Evolutionary conservation across 1,140 invertebrate species (phyloP), one percentile per base, ranked within the genome.

Genomic region (Periplaneta americana): DNA sequence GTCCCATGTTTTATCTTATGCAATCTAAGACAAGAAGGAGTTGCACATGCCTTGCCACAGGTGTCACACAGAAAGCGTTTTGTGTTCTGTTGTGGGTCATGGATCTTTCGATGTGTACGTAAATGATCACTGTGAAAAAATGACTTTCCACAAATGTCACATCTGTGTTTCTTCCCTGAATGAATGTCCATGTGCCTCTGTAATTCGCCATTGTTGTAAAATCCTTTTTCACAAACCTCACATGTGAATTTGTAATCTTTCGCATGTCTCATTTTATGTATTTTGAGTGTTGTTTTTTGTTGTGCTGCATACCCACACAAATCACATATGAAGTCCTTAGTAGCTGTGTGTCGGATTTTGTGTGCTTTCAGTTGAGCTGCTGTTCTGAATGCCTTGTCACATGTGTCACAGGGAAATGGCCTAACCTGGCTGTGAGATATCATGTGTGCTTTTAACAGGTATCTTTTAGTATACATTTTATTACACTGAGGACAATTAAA

Each of bases 1-100:
- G 93, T 94, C 0, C 94, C 91, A 84, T 94, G 93, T 48, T 90
- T 91, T 81, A 92, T 86, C 78, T 92, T 88, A 83, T 94, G 93
- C 0, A 93, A 92, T 32, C 90, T 90, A 5, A 94, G 84, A 81
- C 92, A 92, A 80, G 92, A 92, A 35, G 90, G 90, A 6, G 92
- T 91, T 79, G 91, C 91, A 85, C 92, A 93, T 2, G 88, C 88
- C 84, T 92, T 91, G 76, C 87, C 88, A 84, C 92, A 93, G 74
- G 85, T 83, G 10, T 87, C 85, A 84, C 89, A 89, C 28, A 82
- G 83, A 83, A 87, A 86, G 34, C 89, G 88, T 82, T 89, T 90
- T 57, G 88, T 89, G 0, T 92, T 92, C 35, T 90, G 92, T n/a
- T n/a, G n/a, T n/a, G n/a, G n/a, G n/a, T n/a, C n/a, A 88, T 93